A percentile compares a stretch with the other conserved stretches of the same genome.
These are phyloP conservation scores for Vulpes ferrilata DNA, from an alignment of 2,113 vertebrate species.

Conservation along the genomic window DNA sequence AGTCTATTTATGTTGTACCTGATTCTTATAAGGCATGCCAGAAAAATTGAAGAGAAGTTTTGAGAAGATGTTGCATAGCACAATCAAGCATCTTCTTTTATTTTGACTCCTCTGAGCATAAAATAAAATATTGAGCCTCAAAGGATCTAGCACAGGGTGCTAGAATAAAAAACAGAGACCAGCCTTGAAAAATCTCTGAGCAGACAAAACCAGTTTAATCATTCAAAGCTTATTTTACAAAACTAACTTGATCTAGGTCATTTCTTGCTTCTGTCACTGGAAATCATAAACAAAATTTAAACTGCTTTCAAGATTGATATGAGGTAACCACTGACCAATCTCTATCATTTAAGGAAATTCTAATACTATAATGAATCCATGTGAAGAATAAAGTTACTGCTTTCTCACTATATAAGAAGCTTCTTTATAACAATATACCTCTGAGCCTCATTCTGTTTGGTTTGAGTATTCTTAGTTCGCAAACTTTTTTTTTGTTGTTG, in stretches of 20 bases:
- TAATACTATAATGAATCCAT: neutral
- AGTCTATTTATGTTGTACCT: slow-evolving; percentile 40
- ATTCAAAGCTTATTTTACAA: neutral
- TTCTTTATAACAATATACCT: neutral
- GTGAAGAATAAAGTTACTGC: neutral
- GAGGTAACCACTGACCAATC: neutral
- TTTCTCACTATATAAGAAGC: neutral
- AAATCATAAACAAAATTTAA: neutral
- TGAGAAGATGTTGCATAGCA: neutral
- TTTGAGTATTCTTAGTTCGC: neutral
- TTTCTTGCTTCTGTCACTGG: neutral
- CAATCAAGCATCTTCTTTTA: neutral
- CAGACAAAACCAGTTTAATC: neutral
- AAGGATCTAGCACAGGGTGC: neutral
- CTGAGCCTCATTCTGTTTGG: neutral
- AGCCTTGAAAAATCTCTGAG: neutral
- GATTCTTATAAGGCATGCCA: neutral
- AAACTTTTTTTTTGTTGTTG: neutral
- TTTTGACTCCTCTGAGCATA: neutral
- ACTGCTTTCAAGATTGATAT: neutral
- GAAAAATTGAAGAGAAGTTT: neutral
- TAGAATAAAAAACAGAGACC: neutral
- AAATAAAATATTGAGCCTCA: neutral
- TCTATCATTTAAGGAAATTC: neutral
- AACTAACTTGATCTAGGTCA: neutral